phyloP scores from a whole-genome alignment of 2,888 invertebrate species.

The Oligia latruncula region DNA sequence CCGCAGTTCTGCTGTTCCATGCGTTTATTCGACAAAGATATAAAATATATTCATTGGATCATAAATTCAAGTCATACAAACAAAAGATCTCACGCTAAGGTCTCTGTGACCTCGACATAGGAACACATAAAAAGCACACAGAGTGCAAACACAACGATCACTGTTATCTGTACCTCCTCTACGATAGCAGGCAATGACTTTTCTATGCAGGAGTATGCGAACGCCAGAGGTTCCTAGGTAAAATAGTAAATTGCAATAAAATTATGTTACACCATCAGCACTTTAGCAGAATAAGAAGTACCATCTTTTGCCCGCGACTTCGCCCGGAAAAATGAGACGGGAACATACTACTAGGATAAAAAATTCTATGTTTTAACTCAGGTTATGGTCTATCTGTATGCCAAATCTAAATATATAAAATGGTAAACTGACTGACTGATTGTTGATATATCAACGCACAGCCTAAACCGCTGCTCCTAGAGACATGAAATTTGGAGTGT shows the following conservation, averaged over 20 bases:
- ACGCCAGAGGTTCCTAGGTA: constrained; percentile 89
- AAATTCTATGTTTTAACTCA: not conserved
- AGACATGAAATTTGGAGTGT: too few relatives aligned
- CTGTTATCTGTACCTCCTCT: constrained; percentile 89
- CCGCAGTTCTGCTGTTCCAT: too few relatives aligned
- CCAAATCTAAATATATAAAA: too few relatives aligned
- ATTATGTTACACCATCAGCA: constrained; percentile 24
- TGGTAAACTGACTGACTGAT: too few relatives aligned
- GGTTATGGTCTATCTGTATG: not conserved
- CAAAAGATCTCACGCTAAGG: constrained; percentile 13
- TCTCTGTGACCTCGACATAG: constrained; percentile 46
- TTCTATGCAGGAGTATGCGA: constrained; percentile 93
- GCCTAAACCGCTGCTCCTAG: too few relatives aligned
- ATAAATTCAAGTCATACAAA: constrained; percentile 27
- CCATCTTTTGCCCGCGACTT: not conserved
- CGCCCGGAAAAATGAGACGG: not conserved
- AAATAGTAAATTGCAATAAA: constrained; percentile 69
- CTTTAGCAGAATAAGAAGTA: not conserved
- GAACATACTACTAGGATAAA: not conserved
- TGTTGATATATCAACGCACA: too few relatives aligned
- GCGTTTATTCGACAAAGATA: not conserved
- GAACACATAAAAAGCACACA: constrained; percentile 71
- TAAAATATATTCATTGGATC: not conserved
- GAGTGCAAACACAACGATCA: constrained; percentile 70
- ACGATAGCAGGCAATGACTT: constrained; percentile 92